Evolutionary conservation across 2,113 vertebrate species (phyloP).

Genomic region (Prietella phreatophila): DNA sequence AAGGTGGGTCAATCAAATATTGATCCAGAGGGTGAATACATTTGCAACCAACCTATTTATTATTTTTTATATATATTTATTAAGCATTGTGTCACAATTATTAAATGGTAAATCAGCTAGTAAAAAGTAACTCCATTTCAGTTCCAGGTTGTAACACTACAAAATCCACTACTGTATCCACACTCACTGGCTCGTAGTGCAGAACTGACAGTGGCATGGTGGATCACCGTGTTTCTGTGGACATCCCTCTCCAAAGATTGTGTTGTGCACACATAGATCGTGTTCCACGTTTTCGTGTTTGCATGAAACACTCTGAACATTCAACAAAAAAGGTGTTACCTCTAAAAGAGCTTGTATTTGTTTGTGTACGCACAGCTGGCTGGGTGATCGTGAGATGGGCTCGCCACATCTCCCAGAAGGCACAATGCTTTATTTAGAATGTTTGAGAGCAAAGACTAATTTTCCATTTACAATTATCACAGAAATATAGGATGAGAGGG

Average conservation of each 20-base stretch:
- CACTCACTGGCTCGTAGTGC: background rate
- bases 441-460: slow-evolving; percentile 5
- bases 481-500: background rate
- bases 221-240: background rate
- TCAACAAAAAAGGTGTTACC: background rate
- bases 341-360: background rate
- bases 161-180: background rate
- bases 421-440: slow-evolving; percentile 23
- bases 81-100: background rate
- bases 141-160: background rate
- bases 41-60: background rate
- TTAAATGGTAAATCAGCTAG: background rate
- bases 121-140: background rate
- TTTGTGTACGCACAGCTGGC: background rate
- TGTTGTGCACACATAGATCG: background rate
- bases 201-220: background rate
- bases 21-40: background rate
- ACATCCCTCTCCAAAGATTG: background rate
- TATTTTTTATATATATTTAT: background rate
- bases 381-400: background rate
- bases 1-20: background rate
- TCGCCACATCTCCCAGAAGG: background rate
- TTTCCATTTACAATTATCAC: background rate
- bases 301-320: background rate
- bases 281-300: background rate